Base-by-base conservation (phyloP, 2,797 vertebrate genomes). In the Petrocephalus sullivani region DNA sequence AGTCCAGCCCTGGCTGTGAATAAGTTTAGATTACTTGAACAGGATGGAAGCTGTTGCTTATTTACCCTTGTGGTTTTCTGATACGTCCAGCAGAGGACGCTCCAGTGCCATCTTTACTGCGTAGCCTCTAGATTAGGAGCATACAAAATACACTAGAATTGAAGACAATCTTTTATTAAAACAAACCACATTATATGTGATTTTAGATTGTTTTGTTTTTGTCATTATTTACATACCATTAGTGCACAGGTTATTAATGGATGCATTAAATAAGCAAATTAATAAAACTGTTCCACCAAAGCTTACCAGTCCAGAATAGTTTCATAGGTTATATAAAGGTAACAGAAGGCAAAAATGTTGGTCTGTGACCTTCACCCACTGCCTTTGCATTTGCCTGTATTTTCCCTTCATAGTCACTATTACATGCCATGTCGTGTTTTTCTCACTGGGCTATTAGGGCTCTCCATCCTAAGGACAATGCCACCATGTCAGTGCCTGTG, bases 241-340 rank as follows among this genome's bases (percentile, higher is more conserved):
- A 78, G 16, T 78, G 41, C 7, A 78, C 75, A 78, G 41, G 46
- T 46, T 49, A 78, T 78, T 16, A 16, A 14, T 84, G n/a, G 51
- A 83, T 54, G 8, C 81, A 46, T n/a, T 49, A 83, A 83, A 12
- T 53, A 53, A 51, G n/a, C 12, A 51, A 53, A 46, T 51, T 21
- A 84, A 84, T 84, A 84, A 71, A 21, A 4, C 93, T 93, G 90
- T 88, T 92, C 85, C 87, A 90, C 91, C 92, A 89, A 94, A 89
- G 86, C 92, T 91, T 93, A 93, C 89, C 91, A 91, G 94, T 94
- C 61, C 9, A 33, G 23, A 33, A 67, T 67, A 33, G 64, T 33
- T 67, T 67, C 4, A 67, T 28, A 67, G 28, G 64, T 64, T 28
- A 64, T 64, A 28, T 64, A 21, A 64, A 64, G 23, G 61, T 67